A percentile compares a stretch with the other conserved stretches of the same genome.
These are phyloP conservation scores for Platycercus adscitus DNA, from an alignment of 2,113 vertebrate species.

Conservation along the genomic window DNA sequence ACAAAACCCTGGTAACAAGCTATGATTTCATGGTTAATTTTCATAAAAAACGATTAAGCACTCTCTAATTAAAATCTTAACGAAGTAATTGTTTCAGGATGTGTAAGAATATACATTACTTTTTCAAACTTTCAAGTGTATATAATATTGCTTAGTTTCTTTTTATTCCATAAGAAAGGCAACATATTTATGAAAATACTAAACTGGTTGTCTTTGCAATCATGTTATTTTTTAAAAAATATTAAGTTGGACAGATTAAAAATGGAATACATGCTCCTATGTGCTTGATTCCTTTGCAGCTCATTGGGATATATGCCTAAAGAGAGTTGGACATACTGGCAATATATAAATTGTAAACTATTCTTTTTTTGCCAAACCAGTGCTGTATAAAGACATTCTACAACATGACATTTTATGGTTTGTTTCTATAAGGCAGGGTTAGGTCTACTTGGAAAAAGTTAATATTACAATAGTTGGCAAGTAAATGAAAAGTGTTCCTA, in stretches of 20 bases:
- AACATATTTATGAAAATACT: background rate
- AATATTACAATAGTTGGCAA: background rate
- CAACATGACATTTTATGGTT: background rate
- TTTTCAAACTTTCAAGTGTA: background rate
- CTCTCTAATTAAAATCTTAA: background rate
- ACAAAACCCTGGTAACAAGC: background rate
- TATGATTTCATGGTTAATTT: background rate
- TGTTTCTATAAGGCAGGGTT: background rate
- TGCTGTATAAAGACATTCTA: background rate
- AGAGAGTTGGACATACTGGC: background rate
- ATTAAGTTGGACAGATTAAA: background rate
- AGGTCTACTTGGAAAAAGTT: background rate
- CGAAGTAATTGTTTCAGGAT: background rate
- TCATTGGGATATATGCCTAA: background rate
- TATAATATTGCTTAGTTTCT: background rate
- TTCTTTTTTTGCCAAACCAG: background rate
- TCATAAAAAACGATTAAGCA: background rate
- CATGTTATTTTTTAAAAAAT: accelerated
- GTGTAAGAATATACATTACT: background rate
- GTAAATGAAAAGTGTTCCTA: background rate
- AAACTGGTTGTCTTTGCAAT: background rate
- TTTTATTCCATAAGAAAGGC: background rate
- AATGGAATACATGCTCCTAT: background rate
- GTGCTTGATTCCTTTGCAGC: background rate
- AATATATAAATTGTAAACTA: background rate